Base-by-base conservation (phyloP, 2,113 vertebrate species). In the Chinchilla lanigera region DNA sequence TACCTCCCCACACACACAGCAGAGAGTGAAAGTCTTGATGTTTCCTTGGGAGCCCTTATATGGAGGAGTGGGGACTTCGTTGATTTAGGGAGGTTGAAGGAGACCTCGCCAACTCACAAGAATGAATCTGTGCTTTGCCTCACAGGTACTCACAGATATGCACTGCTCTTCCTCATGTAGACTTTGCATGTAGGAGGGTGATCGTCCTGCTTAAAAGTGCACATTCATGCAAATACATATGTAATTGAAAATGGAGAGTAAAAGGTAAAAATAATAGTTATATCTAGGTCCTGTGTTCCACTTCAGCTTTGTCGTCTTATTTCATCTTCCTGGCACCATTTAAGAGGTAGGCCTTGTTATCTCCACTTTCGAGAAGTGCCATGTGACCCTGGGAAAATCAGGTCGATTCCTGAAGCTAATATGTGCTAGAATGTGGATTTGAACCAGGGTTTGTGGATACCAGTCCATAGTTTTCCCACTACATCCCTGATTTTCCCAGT, bases 331-430 rank as follows among this genome's bases (percentile, higher is more conserved):
- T 87, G 61, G 14, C 30, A n/a, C n/a, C 13, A 10, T 82, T 75
- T 87, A 85, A 69, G 52, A 87, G 44, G 22, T 52, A 88, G 82
- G 7, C 20, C 90, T 92, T 94, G 38, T 90, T 86, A 65, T 73
- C 47, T 38, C n/a, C 38, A 28, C 73, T 97, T 95, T 81, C 71
- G 28, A 92, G 14, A 96, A 77, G 56, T 77, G 26, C 47, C 58
- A 13, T 26, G 14, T 82, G 56, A 84, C 61, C 10, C 44, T 78
- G 67, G 67, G 44, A 69, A 84, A 69, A 78, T 90, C 83, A 69
- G 33, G 16, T 87, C 8, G 47, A 65, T 92, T 89, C 28, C 60
- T 7, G 93, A 67, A 82, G 80, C 58, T 69, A 63, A 33, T 65
- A 14, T 35, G 7, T 73, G 30, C 52, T 94, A 44, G 82, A 87